These are phyloP conservation scores for Aphelenchoides besseyi DNA, from an alignment of 1,140 invertebrate genomes.

Conservation along the genomic window DNA sequence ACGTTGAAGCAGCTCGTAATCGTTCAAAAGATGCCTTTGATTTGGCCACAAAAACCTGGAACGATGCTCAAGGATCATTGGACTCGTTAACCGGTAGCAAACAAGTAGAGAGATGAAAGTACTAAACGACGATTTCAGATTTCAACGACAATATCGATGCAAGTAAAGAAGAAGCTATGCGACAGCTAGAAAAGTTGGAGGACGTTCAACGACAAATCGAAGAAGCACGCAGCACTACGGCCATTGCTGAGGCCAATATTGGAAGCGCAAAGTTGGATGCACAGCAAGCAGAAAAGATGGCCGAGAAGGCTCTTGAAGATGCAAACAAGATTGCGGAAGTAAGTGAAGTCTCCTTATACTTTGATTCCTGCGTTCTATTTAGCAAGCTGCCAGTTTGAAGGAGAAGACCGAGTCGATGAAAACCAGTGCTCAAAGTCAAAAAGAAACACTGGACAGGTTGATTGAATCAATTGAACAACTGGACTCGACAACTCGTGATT, in stretches of 20 bases:
- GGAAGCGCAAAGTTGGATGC: conserved; percentile 49
- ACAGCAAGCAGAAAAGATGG: conserved; percentile 33
- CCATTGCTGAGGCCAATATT: conserved; percentile 44
- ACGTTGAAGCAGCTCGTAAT: conserved; percentile 36
- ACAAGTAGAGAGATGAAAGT: conserved; percentile 21
- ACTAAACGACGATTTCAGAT: conserved; percentile 40
- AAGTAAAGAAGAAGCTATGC: conserved; percentile 52
- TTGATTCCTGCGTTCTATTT: neutral
- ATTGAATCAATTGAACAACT: conserved; percentile 28
- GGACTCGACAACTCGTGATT: conserved; percentile 41
- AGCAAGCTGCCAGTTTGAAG: conserved; percentile 39
- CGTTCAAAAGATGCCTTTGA: conserved; percentile 49
- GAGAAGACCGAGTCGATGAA: conserved; percentile 33
- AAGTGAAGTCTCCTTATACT: conserved; percentile 18
- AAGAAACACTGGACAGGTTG: conserved; percentile 29
- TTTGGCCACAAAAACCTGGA: conserved; percentile 44
- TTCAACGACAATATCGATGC: conserved; percentile 58
- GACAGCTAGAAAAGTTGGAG: conserved; percentile 41
- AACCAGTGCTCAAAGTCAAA: conserved; percentile 30
- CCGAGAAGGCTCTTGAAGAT: conserved; percentile 39
- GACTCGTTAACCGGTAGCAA: conserved; percentile 45
- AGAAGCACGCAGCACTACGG: conserved; percentile 40
- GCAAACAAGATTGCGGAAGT: conserved; percentile 45
- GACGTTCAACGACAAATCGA: conserved; percentile 48
- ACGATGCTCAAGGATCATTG: conserved; percentile 47